Evolutionary conservation across 2,113 vertebrate species (phyloP).

Genomic region (Salvator merianae): DNA sequence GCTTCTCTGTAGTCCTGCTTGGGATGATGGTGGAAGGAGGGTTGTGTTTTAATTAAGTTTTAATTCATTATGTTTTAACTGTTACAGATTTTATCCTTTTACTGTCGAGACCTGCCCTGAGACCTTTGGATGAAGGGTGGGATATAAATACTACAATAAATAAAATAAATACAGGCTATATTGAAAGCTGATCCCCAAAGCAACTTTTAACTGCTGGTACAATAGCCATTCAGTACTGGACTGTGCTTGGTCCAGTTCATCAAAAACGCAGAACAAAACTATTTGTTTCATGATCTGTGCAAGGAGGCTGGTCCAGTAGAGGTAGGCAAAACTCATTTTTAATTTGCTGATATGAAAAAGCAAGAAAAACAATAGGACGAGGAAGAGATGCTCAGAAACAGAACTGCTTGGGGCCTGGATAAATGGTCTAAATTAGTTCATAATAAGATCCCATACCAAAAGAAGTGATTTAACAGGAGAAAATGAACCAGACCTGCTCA

Average conservation of each 20-base stretch:
- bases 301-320: not conserved
- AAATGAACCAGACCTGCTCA: slow-evolving; percentile 22
- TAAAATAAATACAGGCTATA: too few relatives aligned
- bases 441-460: not conserved
- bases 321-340: not conserved
- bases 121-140: too few relatives aligned
- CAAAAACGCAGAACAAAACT: not conserved
- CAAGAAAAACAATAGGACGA: not conserved
- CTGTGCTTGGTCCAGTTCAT: not conserved
- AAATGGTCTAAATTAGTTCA: slow-evolving; percentile 5
- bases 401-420: slow-evolving; percentile 27
- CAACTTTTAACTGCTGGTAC: not conserved
- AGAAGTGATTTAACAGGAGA: not conserved
- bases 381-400: slow-evolving; percentile 2
- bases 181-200: not conserved
- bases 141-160: too few relatives aligned
- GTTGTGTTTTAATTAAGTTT: too few relatives aligned
- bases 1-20: too few relatives aligned
- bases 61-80: too few relatives aligned
- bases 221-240: not conserved
- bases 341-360: not conserved
- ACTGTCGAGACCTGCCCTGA: too few relatives aligned
- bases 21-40: too few relatives aligned
- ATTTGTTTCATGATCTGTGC: not conserved
- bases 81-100: too few relatives aligned